Evolutionary conservation across 1,140 invertebrate genomes (phyloP).

Genomic region (Lethrus apterus): DNA sequence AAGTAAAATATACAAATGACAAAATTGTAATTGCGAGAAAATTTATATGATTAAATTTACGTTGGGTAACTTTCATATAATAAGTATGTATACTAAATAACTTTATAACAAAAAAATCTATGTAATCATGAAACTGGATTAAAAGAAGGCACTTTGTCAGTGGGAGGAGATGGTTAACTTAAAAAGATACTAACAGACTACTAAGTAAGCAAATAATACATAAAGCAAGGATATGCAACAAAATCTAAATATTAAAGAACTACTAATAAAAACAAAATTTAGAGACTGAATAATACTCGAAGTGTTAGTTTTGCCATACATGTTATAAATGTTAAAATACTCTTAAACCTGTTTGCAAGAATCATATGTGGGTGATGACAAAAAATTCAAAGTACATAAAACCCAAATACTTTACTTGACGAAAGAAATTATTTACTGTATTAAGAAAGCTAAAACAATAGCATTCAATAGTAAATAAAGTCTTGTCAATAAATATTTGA

Average conservation of each 20-base stretch:
- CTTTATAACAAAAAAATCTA: too few species aligned
- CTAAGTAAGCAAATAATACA: conserved; percentile 20
- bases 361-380: too few species aligned
- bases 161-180: conserved; percentile 18
- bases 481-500: too few species aligned
- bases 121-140: too few species aligned
- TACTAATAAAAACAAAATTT: conserved; percentile 37
- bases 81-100: too few species aligned
- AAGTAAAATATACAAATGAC: not conserved
- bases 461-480: too few species aligned
- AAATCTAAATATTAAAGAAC: conserved; percentile 21
- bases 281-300: conserved; percentile 35
- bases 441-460: too few species aligned
- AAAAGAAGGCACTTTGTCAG: conserved; percentile 10
- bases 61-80: too few species aligned
- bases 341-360: conserved; percentile 11
- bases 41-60: too few species aligned
- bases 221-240: conserved; percentile 23
- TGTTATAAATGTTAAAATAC: conserved; percentile 27
- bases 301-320: conserved; percentile 36
- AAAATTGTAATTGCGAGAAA: conserved; percentile 1
- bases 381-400: too few species aligned
- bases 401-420: too few species aligned
- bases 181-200: conserved; percentile 18
- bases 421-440: too few species aligned